Base-by-base conservation (phyloP, 2,113 vertebrate genomes). In the Takifugu flavidus region DNA sequence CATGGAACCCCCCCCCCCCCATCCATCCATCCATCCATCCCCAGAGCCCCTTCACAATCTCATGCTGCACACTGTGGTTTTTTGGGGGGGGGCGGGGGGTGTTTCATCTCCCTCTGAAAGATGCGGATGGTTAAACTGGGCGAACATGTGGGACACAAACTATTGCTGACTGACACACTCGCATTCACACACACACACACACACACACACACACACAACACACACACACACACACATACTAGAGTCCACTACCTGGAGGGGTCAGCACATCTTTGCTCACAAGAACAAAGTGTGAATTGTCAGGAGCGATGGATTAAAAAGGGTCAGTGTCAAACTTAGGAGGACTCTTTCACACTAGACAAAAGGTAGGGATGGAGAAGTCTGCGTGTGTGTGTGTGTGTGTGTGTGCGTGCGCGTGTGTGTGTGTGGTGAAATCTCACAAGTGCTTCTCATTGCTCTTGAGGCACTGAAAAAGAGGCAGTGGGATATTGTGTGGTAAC, bases 401-500 rank as follows among this genome's bases (percentile, higher is more conserved):
- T 66, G 58, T 26, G 61, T 34, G 58, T 31, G 34, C 53, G 54
- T 65, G 59, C 46, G 49, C 56, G n/a, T 57, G 70, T 58, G 45
- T 47, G 47, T 31, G 4, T 34, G 13, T 5, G 52, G 58, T 79
- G 77, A 79, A 84, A 76, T 87, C 80, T 85, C 74, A 50, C 72
- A 74, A 84, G 81, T 80, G 82, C 81, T 86, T 84, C 73, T 78
- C 76, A 82, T 83, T 82, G 75, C 86, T 87, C 84, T 82, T 79
- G 80, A 80, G 79, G 81, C 76, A 56, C 81, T 80, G 76, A 86
- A 78, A 79, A 84, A 70, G 80, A 89, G 87, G 85, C 85, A 88
- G 84, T 86, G 82, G 86, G 84, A 82, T 56, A 83, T 87, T 82
- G 82, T 83, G 84, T 78, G 77, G 84, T 83, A 85, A 88, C 87